Evolutionary conservation across 2,888 invertebrate species (phyloP).

Genomic region (Drosophila picticornis): DNA sequence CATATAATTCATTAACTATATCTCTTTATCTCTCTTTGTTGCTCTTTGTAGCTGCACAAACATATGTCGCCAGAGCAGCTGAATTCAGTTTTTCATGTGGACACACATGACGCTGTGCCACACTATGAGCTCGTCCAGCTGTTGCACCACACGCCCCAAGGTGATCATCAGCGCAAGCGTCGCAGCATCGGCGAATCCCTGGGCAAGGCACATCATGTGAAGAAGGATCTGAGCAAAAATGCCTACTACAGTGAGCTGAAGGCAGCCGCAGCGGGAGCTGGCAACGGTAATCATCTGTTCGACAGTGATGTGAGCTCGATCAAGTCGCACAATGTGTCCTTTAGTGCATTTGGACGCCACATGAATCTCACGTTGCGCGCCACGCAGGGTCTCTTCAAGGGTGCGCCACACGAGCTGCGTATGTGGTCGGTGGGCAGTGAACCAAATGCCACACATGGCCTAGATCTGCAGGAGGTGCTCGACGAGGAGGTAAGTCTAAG

Average conservation of each 20-base stretch:
- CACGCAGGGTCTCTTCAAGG: conserved; percentile 91
- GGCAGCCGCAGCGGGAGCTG: conserved; percentile 51
- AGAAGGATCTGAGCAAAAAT: conserved; percentile 85
- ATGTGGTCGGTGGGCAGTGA: conserved; percentile 93
- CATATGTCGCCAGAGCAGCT: conserved; percentile 94
- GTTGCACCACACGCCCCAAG: conserved; percentile 86
- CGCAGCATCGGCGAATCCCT: conserved; percentile 82
- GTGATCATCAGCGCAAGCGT: conserved; percentile 65
- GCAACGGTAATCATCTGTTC: conserved; percentile 51
- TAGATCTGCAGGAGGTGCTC: conserved; percentile 91
- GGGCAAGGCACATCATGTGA: conserved; percentile 82
- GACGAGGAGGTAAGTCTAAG: conserved; percentile 84
- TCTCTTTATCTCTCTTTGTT: conserved; percentile 4
- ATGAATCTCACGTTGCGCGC: conserved; percentile 91
- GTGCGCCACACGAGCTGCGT: conserved; percentile 87
- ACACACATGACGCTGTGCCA: conserved; percentile 89
- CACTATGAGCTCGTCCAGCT: conserved; percentile 93
- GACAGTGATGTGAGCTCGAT: conserved; percentile 55
- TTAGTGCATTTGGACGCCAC: conserved; percentile 92
- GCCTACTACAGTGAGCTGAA: conserved; percentile 84
- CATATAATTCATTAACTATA: conserved; percentile 17
- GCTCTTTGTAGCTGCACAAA: conserved; percentile 90
- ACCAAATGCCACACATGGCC: conserved; percentile 91
- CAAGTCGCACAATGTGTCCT: conserved; percentile 88
- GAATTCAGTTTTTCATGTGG: conserved; percentile 93